A percentile compares a stretch with the other conserved stretches of the same genome.
phyloP scores from a whole-genome alignment of 2,113 vertebrate species.

The Ramphastos sulfuratus region DNA sequence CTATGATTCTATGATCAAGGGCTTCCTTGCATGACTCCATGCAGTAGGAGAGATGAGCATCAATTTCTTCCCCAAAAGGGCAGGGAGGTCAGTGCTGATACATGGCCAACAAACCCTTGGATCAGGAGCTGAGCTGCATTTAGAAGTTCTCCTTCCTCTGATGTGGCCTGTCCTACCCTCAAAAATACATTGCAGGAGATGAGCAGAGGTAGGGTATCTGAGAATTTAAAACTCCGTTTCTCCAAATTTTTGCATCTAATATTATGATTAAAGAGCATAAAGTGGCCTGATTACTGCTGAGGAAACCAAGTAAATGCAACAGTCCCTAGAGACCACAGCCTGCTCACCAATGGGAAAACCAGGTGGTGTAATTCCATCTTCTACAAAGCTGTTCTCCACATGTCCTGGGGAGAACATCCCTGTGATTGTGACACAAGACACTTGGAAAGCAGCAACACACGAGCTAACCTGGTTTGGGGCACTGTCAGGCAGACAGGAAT shows the following conservation, averaged over 20 bases:
- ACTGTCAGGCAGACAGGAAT: neutral
- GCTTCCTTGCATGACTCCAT: accelerated
- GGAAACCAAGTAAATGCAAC: neutral
- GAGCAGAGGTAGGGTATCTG: neutral
- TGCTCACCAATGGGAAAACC: neutral
- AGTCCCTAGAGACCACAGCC: accelerated
- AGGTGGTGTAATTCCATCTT: neutral
- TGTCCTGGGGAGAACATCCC: neutral
- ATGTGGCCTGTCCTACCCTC: neutral
- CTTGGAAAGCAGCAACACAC: neutral
- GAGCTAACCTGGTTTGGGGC: neutral
- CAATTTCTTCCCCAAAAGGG: neutral
- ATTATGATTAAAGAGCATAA: neutral
- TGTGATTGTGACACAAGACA: neutral
- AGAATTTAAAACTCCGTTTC: neutral
- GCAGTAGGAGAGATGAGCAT: neutral
- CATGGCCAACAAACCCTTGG: neutral
- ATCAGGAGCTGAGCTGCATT: neutral
- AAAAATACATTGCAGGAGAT: neutral
- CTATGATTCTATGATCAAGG: neutral
- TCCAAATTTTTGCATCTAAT: neutral
- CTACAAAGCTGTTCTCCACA: neutral
- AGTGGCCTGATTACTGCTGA: neutral
- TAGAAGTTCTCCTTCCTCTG: neutral
- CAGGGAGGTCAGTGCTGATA: accelerated